Conservation (phyloP, 2,888 invertebrate species). For the Micoletzkya japonica region DNA sequence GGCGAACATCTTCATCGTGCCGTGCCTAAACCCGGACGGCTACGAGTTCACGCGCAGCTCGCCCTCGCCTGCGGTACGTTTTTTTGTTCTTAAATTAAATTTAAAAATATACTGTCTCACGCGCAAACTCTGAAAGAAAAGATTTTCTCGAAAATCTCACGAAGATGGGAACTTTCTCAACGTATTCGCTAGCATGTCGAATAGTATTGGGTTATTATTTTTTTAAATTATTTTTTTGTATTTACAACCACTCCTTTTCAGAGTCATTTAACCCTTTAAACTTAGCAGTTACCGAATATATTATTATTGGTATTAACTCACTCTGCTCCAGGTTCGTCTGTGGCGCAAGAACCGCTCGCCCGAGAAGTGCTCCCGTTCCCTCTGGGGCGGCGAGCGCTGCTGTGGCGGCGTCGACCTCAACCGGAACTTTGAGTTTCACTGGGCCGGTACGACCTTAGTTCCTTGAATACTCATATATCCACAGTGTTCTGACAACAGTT, state of each 20-base stretch:
- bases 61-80: conserved; percentile 47
- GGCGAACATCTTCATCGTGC: conserved; percentile 55
- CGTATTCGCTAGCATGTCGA: no score
- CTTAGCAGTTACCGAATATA: no score
- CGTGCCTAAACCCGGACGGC: conserved; percentile 62
- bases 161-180: no score
- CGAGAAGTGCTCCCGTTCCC: conserved; percentile 48
- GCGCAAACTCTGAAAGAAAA: neutral
- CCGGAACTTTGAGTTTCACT: conserved; percentile 63
- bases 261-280: no score
- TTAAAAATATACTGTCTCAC: neutral
- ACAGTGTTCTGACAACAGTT: neutral
- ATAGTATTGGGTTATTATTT: no score
- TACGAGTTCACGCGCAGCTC: conserved; percentile 61
- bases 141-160: no score
- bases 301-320: no score
- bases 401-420: conserved; percentile 64
- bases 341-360: conserved; percentile 63
- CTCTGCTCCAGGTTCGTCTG: conserved; percentile 47
- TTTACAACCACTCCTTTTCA: no score
- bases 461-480: neutral
- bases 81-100: neutral
- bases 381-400: conserved; percentile 58
- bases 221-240: no score
- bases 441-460: conserved; percentile 39